Base-by-base conservation (phyloP, 2,113 vertebrate species). In the Alectura lathami region DNA sequence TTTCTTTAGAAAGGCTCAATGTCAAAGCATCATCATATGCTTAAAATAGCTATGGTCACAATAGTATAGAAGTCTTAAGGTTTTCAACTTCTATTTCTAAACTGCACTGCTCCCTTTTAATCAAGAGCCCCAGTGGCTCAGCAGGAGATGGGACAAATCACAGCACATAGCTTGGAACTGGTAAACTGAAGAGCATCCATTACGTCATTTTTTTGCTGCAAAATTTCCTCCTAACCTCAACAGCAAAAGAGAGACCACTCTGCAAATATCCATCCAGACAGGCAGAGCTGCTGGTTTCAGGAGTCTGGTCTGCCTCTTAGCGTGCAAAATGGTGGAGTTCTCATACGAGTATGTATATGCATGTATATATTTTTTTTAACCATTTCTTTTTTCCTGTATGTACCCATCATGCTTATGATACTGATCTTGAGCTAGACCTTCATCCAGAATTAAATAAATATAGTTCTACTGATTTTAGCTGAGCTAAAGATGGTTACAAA, bases 361-460 rank as follows among this genome's bases (percentile, higher is more conserved):
- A 3, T 16, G 1, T 27, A 3, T 14, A 26, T 6, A 3, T 3
- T 17, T 24, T n/a, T 16, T 40, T 79, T 56, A 2, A 57, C 2
- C 7, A 2, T 63, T 80, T 72, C 1, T 36, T 60, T 74, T 68
- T 86, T 36, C 9, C 27, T 38, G 0, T 45, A 7, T 13, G 21
- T 50, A 26, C 2, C 5, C 9, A 8, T 36, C 6, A 30, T 16
- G 4, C 4, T 48, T 43, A 5, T 56, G 60, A 60, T 54, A n/a
- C 40, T 14, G 9, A 50, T 63, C n/a, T 29, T 84, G 27, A 70
- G n/a, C 14, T 57, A 48, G 21, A 81, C 11, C 16, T 69, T 16
- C 23, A 73, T 4, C 13, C 59, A n/a, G 7, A 12, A 51, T 15
- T 20, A 70, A 83, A 72, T 7, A 80, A 74, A 63, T 38, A 30